Conservation (phyloP, 2,888 invertebrate species). For the Torymus aiolomorphi region DNA sequence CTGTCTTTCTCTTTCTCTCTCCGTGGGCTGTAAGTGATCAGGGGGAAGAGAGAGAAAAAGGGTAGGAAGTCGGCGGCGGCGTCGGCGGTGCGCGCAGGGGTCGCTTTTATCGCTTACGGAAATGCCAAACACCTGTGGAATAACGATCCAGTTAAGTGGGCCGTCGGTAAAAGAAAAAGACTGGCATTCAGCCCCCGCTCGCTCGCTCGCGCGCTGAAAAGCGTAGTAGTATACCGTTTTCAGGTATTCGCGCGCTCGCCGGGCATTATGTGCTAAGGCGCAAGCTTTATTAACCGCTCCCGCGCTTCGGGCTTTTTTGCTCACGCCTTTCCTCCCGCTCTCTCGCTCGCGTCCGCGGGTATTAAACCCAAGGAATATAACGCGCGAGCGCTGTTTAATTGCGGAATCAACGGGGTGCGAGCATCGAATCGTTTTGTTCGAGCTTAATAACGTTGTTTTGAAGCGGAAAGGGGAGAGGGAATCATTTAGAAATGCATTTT, state of each 20-base stretch:
- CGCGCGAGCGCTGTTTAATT: constrained; percentile 30
- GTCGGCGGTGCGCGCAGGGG: constrained; percentile 58
- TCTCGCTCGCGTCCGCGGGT: constrained; percentile 1
- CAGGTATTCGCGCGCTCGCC: constrained; percentile 34
- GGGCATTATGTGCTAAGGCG: constrained; percentile 58
- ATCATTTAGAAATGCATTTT: no score
- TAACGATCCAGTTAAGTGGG: constrained; percentile 72
- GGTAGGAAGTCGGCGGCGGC: constrained; percentile 62
- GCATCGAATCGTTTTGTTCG: not conserved
- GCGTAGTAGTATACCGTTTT: constrained; percentile 47
- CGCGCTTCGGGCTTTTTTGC: not conserved
- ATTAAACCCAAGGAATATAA: constrained; percentile 32
- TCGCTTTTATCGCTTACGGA: constrained; percentile 74
- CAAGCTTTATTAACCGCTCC: constrained; percentile 56
- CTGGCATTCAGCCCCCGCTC: constrained; percentile 63
- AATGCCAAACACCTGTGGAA: constrained; percentile 76
- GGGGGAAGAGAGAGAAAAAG: constrained; percentile 68
- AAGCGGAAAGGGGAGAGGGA: no score
- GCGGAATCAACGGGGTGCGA: constrained; percentile 16
- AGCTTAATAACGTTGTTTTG: no score
- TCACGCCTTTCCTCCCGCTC: not conserved
- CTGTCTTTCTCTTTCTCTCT: constrained; percentile 54
- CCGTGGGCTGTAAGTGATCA: constrained; percentile 68
- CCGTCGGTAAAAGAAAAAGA: constrained; percentile 71
- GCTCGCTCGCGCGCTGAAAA: constrained; percentile 32